Evolutionary conservation across 2,888 invertebrate species (phyloP), one percentile per base, ranked within the genome.

Genomic region (Nematopogon swammerdamellus): DNA sequence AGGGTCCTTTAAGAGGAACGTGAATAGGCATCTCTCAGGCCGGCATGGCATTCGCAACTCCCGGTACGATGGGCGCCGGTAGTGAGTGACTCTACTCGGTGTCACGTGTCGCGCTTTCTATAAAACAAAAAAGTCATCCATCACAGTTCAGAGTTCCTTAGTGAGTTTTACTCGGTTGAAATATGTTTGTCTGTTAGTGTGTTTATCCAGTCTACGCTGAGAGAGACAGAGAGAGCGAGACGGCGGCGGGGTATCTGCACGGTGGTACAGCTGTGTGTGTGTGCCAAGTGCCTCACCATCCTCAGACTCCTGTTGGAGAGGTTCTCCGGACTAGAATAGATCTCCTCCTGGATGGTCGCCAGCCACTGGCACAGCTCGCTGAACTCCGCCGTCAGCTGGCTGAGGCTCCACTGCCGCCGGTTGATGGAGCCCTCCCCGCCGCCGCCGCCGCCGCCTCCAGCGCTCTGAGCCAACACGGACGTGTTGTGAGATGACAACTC

Each of bases 291-390:
- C n/a, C 81, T 73, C 62, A 88, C 88, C 79, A 82, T 84, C 67
- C 88, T 82, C 61, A 88, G 72, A 62, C 85, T 84, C 68, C 85
- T 83, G 61, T 85, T 86, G 55, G 85, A 80, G 55, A 87, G 69
- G 63, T 85, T 87, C 65, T 87, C 86, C 61, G 87, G 86, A 74
- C 86, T 88, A 67, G 85, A 85, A 70, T 88, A 88, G 56, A 89
- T 85, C 63, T 87, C 83, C 71, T 88, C 88, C 67, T 91, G 90
- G 59, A 91, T 86, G 61, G 87, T 85, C 59, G 86, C 86, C 59
- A 92, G 82, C 91, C 91, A 91, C 61, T 87, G 86, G 70, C 88
- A 89, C 61, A 92, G 84, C 67, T 91, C 89, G 55, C 85, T 85
- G 76, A 91, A 92, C 80, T 91, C 91, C 46, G 86, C 77, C 54